A percentile compares a stretch with the other conserved stretches of the same genome.
Conservation (phyloP, 2,888 invertebrate genomes). For the Leptinotarsa peninsularis region DNA sequence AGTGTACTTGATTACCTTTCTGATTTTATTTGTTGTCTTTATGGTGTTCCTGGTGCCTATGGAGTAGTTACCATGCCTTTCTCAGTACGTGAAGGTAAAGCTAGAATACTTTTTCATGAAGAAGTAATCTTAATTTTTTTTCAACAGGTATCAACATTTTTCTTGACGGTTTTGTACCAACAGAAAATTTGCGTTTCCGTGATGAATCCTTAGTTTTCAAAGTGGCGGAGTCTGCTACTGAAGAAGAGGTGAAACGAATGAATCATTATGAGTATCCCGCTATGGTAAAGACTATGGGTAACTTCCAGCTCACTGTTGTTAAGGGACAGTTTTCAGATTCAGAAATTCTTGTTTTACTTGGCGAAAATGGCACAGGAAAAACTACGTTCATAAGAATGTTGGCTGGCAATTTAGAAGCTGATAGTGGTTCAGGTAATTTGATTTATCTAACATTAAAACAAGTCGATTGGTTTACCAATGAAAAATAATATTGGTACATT, state of each 20-base stretch:
- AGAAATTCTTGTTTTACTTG: conserved; percentile 96
- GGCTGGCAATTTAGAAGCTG: conserved; percentile 94
- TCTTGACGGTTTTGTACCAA: conserved; percentile 98
- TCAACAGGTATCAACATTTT: conserved; percentile 94
- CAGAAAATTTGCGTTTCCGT: conserved; percentile 98
- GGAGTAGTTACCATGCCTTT: conserved; percentile 99
- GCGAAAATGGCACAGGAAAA: conserved; percentile 99
- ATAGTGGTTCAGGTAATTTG: conserved; percentile 76
- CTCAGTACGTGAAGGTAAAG: conserved; percentile 96
- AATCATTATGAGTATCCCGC: conserved; percentile 95
- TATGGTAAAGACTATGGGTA: conserved; percentile 88
- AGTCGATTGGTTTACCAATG: too few species aligned
- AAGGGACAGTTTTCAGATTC: conserved; percentile 98
- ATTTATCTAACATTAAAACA: too few species aligned
- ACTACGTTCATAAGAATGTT: conserved; percentile 99
- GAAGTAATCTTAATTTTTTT: neutral
- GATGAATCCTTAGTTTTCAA: conserved; percentile 97
- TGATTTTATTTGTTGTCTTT: conserved; percentile 98
- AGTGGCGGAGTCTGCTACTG: conserved; percentile 96
- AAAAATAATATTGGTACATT: too few species aligned
- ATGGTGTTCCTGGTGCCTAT: conserved; percentile 98
- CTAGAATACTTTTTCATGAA: neutral
- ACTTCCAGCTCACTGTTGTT: conserved; percentile 82
- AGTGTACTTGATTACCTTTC: conserved; percentile 98
- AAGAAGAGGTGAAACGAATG: conserved; percentile 97